Conservation (phyloP, 1,140 invertebrate genomes). For the Lepidurus packardi region DNA sequence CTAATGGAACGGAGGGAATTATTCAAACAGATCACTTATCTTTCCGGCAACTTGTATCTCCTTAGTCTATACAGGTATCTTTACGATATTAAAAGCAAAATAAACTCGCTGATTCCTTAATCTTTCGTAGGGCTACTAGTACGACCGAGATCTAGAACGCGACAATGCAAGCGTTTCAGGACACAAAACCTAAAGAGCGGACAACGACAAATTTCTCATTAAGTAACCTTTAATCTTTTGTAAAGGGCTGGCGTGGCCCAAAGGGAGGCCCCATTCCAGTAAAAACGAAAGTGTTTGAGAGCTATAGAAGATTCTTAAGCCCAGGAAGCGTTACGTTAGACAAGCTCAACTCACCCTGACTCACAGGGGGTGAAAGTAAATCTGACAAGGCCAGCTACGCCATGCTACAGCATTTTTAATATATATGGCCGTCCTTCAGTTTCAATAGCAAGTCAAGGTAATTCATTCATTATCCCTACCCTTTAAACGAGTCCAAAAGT, state of each 20-base stretch:
- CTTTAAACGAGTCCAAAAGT: not conserved
- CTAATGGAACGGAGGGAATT: not conserved
- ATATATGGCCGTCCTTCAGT: not conserved
- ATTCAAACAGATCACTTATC: no score
- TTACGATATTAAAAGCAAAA: no score
- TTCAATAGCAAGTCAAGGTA: not conserved
- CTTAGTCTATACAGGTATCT: no score
- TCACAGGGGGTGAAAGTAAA: not conserved
- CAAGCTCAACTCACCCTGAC: not conserved
- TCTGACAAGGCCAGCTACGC: not conserved
- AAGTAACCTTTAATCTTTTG: not conserved
- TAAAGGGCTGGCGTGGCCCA: not conserved
- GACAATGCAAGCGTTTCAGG: no score
- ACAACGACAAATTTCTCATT: not conserved
- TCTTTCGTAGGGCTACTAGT: no score
- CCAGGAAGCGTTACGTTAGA: no score
- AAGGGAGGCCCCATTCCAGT: conserved; percentile 4
- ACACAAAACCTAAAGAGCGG: not conserved
- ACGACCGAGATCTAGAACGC: no score
- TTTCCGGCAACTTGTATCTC: no score
- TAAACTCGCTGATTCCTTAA: no score
- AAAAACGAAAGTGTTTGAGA: not conserved
- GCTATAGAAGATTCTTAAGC: no score
- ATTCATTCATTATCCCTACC: not conserved
- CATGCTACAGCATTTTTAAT: not conserved